Percentiles rank a stretch among this genome's conserved stretches.
phyloP scores from a whole-genome alignment of 2,113 vertebrate species.

The Anarrhichthys ocellatus region DNA sequence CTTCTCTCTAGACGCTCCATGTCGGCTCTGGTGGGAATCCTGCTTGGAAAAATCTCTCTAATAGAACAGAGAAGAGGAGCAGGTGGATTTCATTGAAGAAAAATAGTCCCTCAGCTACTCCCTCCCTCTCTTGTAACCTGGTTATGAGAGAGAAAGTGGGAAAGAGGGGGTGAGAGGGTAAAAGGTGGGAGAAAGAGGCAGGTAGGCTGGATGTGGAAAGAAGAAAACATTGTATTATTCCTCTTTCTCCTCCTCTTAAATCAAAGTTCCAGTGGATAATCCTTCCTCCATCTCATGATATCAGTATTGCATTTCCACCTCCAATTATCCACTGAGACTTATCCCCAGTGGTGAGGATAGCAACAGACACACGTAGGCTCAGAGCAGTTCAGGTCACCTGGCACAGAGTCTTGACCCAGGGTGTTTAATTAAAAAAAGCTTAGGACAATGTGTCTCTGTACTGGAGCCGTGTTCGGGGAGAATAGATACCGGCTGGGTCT shows the following conservation, averaged over 20 bases:
- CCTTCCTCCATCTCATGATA: conserved; percentile 76
- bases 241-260: conserved; percentile 58
- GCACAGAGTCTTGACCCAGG: conserved; percentile 56
- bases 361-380: conserved; percentile 43
- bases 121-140: conserved; percentile 65
- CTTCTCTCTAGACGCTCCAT: conserved; percentile 77
- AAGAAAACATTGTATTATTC: conserved; percentile 79
- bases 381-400: conserved; percentile 72
- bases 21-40: conserved; percentile 56
- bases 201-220: conserved; percentile 49
- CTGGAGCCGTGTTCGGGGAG: conserved; percentile 63
- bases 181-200: conserved; percentile 29
- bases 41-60: conserved; percentile 38
- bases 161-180: conserved; percentile 15
- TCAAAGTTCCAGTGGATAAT: conserved; percentile 70
- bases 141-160: conserved; percentile 31
- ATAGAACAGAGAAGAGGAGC: conserved; percentile 33
- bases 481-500: conserved; percentile 73
- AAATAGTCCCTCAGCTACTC: conserved; percentile 42
- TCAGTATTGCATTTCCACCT: conserved; percentile 79
- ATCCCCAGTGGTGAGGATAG: conserved; percentile 52
- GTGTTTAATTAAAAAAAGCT: conserved; percentile 78
- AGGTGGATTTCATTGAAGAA: conserved; percentile 37
- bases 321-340: conserved; percentile 77
- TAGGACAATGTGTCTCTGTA: conserved; percentile 76